These are phyloP conservation scores for Vespertilio murinus DNA, from an alignment of 2,797 vertebrate genomes.

Conservation along the genomic window DNA sequence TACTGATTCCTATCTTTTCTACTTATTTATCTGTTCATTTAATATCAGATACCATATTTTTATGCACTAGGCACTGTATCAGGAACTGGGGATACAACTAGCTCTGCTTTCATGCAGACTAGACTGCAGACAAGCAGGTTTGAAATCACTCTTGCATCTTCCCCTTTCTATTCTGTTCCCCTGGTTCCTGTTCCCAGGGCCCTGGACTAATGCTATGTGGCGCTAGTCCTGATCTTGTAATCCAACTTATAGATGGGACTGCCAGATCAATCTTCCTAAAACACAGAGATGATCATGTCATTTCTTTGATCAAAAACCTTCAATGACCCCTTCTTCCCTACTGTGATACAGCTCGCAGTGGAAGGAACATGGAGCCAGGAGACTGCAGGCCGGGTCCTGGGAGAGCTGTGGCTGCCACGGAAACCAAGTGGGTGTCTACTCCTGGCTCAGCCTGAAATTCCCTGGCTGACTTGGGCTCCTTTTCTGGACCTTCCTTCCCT, in stretches of 20 bases:
- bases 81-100: neutral
- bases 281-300: neutral
- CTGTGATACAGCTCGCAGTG: rapidly evolving
- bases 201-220: neutral
- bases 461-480: neutral
- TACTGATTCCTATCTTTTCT: neutral
- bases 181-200: neutral
- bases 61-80: rapidly evolving
- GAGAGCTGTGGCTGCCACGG: neutral
- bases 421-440: neutral
- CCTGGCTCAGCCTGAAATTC: neutral
- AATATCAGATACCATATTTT: neutral
- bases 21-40: neutral
- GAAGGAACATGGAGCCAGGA: neutral
- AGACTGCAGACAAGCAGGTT: neutral
- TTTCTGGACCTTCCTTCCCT: neutral
- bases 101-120: neutral
- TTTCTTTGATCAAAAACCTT: neutral
- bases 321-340: neutral
- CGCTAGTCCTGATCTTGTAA: neutral
- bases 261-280: neutral
- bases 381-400: neutral
- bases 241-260: neutral
- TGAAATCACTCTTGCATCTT: neutral
- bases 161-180: neutral